Evolutionary conservation across 2,113 vertebrate genomes (phyloP), one percentile per base, ranked within the genome.

Genomic region (Catharus bicknelli): DNA sequence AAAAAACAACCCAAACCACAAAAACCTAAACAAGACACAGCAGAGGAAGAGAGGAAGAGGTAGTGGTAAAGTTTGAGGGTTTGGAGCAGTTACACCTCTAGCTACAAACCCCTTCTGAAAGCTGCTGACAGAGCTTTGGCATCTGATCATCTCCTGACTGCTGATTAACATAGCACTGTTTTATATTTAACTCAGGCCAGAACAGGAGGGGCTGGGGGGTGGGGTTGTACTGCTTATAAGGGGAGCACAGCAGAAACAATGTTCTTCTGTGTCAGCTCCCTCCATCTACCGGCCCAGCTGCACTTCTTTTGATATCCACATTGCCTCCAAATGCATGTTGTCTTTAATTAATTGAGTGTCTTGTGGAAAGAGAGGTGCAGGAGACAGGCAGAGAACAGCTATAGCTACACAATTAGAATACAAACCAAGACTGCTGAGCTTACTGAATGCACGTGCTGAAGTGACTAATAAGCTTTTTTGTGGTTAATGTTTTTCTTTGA

Each of bases 151-250:
- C 94, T 96, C 89, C 90, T 90, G 59, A 92, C 95, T 97, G 96
- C 95, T 98, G 97, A 98, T 97, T 98, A 98, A 98, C 97, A 95
- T 94, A 86, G 83, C 78, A 85, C 94, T 97, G 97, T 97, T 98
- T 97, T 97, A 98, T 98, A 97, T 98, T 98, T 99, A 98, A 99
- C 98, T 96, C 86, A 27, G 86, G 89, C 68, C 86, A 59, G 95
- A 64, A 94, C 95, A 90, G 95, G 94, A 95, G 96, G 94, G 94
- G 94, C 80, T 91, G 92, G 94, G 93, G 91, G 92, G 83, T 94
- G 96, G 94, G 67, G 93, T 80, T 94, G 76, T 1, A 1, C 34
- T 62, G 91, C 88, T 98, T 97, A 95, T 96, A 97, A 96, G 92
- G 79, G 69, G 70, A 96, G 32, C n/a, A 83, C 17, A 1, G 88